Evolutionary conservation across 2,113 vertebrate genomes (phyloP).

Genomic region (Leptosomus discolor): DNA sequence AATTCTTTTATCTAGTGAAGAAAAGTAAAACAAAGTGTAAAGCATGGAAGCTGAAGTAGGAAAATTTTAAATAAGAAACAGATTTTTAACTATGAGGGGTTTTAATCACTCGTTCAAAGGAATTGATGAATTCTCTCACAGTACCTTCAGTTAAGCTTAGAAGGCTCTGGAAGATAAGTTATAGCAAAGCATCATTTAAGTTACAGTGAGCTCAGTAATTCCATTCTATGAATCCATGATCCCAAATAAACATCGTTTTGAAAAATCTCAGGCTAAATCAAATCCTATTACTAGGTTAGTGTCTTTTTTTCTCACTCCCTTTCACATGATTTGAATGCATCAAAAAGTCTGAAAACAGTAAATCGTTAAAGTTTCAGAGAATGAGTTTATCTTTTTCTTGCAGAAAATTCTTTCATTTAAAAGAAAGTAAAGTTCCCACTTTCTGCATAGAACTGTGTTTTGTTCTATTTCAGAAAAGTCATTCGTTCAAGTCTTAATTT

Average conservation of each 20-base stretch:
- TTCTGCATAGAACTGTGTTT: not conserved
- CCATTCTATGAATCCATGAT: not conserved
- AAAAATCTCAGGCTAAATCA: not conserved
- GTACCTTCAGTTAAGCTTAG: not conserved
- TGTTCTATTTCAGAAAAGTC: not conserved
- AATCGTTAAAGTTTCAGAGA: not conserved
- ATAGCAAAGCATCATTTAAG: not conserved
- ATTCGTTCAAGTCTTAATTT: not conserved
- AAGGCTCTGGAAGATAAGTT: not conserved
- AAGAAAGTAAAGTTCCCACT: not conserved
- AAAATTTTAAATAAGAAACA: not conserved
- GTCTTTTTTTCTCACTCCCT: not conserved
- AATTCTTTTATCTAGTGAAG: not conserved
- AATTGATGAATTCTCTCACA: not conserved
- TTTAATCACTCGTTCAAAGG: not conserved
- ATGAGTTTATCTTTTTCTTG: not conserved
- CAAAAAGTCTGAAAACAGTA: not conserved
- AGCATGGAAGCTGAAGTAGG: not conserved
- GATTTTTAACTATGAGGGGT: not conserved
- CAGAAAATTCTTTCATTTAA: not conserved
- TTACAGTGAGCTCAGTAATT: not conserved
- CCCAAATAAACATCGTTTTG: not conserved
- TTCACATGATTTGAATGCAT: not conserved
- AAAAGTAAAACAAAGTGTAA: not conserved
- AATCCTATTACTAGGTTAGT: not conserved